These are phyloP conservation scores for Bradypodion pumilum DNA, from an alignment of 2,797 vertebrate genomes.

Conservation along the genomic window DNA sequence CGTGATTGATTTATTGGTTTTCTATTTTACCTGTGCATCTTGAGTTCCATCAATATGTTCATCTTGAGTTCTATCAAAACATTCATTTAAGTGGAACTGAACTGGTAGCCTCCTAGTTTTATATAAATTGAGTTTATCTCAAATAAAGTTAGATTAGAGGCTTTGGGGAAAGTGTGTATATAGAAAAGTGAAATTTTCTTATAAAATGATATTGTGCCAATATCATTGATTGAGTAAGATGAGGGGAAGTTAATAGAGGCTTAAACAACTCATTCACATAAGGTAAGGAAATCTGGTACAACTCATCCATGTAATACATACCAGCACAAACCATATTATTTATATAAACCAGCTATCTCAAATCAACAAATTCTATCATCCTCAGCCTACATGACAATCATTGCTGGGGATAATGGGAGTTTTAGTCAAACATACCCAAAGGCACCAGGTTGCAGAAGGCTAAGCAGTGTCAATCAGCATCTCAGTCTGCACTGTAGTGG, in stretches of 20 bases:
- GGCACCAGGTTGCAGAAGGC: too few relatives aligned
- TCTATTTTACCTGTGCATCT: too few relatives aligned
- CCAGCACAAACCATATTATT: neutral
- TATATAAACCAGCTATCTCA: neutral
- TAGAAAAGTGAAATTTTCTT: neutral
- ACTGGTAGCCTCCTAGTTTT: neutral
- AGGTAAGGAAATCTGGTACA: neutral
- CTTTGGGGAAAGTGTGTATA: neutral
- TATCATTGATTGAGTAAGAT: neutral
- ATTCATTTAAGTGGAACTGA: neutral
- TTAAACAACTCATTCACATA: neutral
- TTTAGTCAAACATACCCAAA: too few relatives aligned
- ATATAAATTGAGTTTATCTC: neutral
- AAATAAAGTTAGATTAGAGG: neutral
- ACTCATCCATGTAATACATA: neutral
- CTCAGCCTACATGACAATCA: too few relatives aligned
- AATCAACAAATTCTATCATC: too few relatives aligned
- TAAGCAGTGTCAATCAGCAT: too few relatives aligned
- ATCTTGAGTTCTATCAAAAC: neutral
- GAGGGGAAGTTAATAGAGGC: neutral
- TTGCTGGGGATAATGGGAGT: too few relatives aligned
- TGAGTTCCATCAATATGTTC: too few relatives aligned
- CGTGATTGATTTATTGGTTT: neutral
- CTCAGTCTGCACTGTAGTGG: too few relatives aligned
- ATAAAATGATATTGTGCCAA: neutral